A percentile compares a stretch with the other conserved stretches of the same genome.
These are phyloP conservation scores for Flexamia atlantica DNA, from an alignment of 2,888 invertebrate genomes.

Conservation along the genomic window DNA sequence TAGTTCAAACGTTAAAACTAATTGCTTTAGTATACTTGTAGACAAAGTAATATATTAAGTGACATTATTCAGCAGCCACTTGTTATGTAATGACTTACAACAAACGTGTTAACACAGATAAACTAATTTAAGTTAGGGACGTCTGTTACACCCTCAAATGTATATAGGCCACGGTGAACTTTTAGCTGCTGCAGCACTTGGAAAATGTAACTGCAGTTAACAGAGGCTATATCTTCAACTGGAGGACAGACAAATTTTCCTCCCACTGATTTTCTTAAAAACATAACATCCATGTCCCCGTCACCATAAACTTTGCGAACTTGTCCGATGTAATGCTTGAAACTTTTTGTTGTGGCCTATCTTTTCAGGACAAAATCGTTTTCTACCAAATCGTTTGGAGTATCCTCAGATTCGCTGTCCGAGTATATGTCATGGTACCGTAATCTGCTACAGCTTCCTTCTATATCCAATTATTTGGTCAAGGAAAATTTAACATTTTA, in stretches of 20 bases:
- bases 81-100: too few relatives aligned
- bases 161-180: too few relatives aligned
- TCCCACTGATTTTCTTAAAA: slow-evolving; percentile 32
- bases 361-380: slow-evolving; percentile 14
- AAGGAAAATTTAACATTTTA: not conserved
- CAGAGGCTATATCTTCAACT: slow-evolving; percentile 23
- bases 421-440: slow-evolving; percentile 6
- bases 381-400: not conserved
- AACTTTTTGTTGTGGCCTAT: not conserved
- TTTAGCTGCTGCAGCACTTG: too few relatives aligned
- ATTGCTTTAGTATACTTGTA: too few relatives aligned
- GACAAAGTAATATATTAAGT: too few relatives aligned
- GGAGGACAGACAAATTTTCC: slow-evolving; percentile 35
- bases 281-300: slow-evolving; percentile 30
- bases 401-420: not conserved
- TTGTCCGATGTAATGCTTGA: slow-evolving; percentile 24
- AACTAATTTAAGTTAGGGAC: too few relatives aligned
- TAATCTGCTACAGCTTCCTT: not conserved
- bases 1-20: too few relatives aligned
- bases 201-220: slow-evolving; percentile 11
- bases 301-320: not conserved
- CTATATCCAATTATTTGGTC: slow-evolving; percentile 5
- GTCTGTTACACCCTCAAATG: too few relatives aligned
- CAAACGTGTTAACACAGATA: too few relatives aligned
- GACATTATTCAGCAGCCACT: too few relatives aligned